These are phyloP conservation scores for Aphelocoma californica DNA, from an alignment of 2,797 vertebrate genomes.

Conservation along the genomic window DNA sequence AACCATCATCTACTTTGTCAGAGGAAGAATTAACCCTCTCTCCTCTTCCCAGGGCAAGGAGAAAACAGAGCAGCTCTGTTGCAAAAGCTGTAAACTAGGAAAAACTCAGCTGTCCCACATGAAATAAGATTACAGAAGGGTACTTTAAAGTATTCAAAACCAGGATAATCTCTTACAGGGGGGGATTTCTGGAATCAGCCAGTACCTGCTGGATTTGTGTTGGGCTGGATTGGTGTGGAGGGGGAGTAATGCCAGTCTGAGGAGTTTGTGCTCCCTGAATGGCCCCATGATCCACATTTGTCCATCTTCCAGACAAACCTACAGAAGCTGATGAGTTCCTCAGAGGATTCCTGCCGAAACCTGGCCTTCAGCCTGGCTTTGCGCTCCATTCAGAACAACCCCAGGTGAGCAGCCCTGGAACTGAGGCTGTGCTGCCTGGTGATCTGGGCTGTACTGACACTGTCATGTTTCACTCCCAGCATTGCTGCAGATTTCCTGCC, in stretches of 20 bases:
- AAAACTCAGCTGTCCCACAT: not conserved
- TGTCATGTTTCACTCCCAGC: conserved; percentile 65
- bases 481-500: conserved; percentile 92
- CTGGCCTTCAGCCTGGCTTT: conserved; percentile 93
- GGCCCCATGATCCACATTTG: not conserved
- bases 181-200: not conserved
- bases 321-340: conserved; percentile 92
- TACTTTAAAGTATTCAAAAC: not conserved
- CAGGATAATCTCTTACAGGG: not conserved
- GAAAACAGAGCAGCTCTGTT: not conserved
- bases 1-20: not conserved
- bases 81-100: not conserved
- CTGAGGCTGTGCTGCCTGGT: not conserved
- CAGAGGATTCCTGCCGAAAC: conserved; percentile 91
- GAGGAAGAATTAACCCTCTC: not conserved
- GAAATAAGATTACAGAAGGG: not conserved
- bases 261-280: not conserved
- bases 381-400: conserved; percentile 93
- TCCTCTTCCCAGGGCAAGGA: not conserved
- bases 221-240: not conserved
- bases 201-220: not conserved
- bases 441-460: not conserved
- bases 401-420: conserved; percentile 78
- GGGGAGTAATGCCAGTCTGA: not conserved
- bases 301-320: conserved; percentile 84